phyloP scores from a whole-genome alignment of 2,113 vertebrate species.

The Siphamia tubifer region DNA sequence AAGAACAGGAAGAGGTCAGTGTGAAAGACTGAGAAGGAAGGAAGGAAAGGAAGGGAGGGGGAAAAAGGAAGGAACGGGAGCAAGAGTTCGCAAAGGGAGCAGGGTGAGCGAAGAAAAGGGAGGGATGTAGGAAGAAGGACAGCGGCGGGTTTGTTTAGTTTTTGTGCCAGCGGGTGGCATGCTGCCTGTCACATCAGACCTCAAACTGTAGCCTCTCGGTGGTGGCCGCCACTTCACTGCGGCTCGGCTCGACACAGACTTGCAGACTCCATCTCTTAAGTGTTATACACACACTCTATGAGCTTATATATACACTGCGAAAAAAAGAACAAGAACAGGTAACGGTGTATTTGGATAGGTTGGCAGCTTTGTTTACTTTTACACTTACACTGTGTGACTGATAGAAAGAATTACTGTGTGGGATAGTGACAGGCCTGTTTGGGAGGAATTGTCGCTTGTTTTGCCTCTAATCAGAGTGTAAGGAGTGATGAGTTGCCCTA shows the following conservation, averaged over 20 bases:
- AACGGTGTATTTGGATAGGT: constrained; percentile 50
- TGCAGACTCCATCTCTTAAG: constrained; percentile 52
- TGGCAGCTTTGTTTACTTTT: constrained; percentile 61
- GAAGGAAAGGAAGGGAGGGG: constrained; percentile 8
- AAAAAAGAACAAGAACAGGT: constrained; percentile 49
- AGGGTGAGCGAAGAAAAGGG: not conserved
- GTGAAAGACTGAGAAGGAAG: constrained; percentile 21
- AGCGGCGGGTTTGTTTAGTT: constrained; percentile 46
- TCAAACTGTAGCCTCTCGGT: not conserved
- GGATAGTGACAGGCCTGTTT: constrained; percentile 32
- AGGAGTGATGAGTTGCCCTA: constrained; percentile 26
- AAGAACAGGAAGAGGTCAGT: constrained; percentile 17
- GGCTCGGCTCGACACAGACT: constrained; percentile 37
- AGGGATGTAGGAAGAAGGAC: not conserved
- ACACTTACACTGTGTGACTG: constrained; percentile 60
- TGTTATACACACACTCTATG: constrained; percentile 38
- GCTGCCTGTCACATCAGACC: constrained; percentile 33
- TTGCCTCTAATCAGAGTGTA: constrained; percentile 30
- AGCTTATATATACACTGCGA: constrained; percentile 44
- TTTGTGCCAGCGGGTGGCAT: constrained; percentile 38
- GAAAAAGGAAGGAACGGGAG: constrained; percentile 19
- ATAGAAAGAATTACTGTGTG: constrained; percentile 53
- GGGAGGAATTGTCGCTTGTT: constrained; percentile 36
- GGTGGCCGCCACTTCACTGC: not conserved
- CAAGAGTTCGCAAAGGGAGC: constrained; percentile 16